These are phyloP conservation scores for Eristalis intricaria DNA, from an alignment of 2,888 invertebrate species.

Conservation along the genomic window DNA sequence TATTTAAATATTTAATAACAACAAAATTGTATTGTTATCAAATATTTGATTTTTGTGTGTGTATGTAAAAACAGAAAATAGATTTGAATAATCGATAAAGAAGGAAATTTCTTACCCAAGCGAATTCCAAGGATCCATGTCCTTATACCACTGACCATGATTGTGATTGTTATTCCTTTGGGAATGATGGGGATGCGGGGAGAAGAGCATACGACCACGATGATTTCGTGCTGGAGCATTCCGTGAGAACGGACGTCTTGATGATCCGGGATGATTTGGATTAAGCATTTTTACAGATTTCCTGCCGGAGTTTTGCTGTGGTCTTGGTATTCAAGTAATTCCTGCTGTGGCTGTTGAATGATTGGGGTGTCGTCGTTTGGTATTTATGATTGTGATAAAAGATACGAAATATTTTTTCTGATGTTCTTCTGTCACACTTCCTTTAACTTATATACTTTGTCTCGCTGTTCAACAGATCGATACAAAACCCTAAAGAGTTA, in stretches of 20 bases:
- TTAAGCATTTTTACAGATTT: constrained; percentile 75
- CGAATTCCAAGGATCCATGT: constrained; percentile 77
- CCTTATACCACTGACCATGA: constrained; percentile 76
- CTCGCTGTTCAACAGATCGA: neutral
- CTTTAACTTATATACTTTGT: neutral
- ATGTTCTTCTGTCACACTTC: neutral
- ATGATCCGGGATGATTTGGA: constrained; percentile 79
- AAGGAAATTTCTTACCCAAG: constrained; percentile 79
- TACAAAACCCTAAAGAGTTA: neutral
- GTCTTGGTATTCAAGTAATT: neutral
- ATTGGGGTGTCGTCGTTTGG: constrained; percentile 32
- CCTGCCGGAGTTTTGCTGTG: neutral
- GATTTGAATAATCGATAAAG: constrained; percentile 72
- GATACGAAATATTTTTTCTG: neutral
- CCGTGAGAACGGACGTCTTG: constrained; percentile 80
- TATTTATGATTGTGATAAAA: constrained; percentile 11
- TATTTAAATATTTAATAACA: constrained; percentile 60
- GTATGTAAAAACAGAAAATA: constrained; percentile 30
- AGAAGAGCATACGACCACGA: constrained; percentile 79
- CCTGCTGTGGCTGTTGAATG: constrained; percentile 10
- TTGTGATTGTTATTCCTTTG: constrained; percentile 75
- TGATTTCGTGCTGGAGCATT: constrained; percentile 79
- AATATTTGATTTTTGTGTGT: constrained; percentile 60
- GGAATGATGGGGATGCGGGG: constrained; percentile 78
- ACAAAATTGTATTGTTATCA: constrained; percentile 22